phyloP scores from a whole-genome alignment of 2,797 vertebrate species.

The Muscicapa striata region DNA sequence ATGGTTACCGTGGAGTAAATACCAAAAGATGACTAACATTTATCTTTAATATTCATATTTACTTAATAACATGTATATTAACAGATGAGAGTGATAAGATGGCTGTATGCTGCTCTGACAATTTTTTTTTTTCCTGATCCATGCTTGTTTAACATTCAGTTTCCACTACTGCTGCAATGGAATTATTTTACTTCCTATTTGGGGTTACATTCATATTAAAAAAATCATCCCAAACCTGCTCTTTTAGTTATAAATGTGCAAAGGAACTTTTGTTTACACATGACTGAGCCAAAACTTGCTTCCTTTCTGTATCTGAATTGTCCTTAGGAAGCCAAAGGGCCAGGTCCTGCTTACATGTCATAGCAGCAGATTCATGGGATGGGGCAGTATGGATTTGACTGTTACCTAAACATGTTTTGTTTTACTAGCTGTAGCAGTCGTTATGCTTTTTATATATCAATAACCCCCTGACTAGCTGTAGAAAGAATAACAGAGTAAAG shows the following conservation, averaged over 20 bases:
- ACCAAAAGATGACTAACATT: neutral
- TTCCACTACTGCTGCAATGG: neutral
- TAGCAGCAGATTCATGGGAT: neutral
- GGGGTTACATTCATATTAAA: neutral
- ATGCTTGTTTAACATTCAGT: neutral
- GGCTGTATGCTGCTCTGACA: conserved; percentile 13
- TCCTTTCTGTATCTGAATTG: neutral
- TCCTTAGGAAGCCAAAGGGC: neutral
- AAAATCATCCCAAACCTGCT: neutral
- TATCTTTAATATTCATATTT: conserved; percentile 7
- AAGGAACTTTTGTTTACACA: neutral
- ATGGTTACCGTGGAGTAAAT: neutral
- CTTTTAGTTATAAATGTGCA: neutral
- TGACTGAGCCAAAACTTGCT: neutral
- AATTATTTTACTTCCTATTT: conserved; percentile 18
- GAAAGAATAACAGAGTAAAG: neutral
- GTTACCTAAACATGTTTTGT: neutral
- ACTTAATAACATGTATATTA: neutral
- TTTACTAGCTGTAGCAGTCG: neutral
- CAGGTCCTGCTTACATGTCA: neutral
- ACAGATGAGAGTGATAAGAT: conserved; percentile 32
- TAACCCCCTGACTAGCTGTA: neutral
- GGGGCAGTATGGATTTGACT: neutral
- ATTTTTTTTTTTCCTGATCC: neutral
- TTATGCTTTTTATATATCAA: neutral